Conservation (phyloP, 2,888 invertebrate genomes). For the Eupithecia tripunctaria region DNA sequence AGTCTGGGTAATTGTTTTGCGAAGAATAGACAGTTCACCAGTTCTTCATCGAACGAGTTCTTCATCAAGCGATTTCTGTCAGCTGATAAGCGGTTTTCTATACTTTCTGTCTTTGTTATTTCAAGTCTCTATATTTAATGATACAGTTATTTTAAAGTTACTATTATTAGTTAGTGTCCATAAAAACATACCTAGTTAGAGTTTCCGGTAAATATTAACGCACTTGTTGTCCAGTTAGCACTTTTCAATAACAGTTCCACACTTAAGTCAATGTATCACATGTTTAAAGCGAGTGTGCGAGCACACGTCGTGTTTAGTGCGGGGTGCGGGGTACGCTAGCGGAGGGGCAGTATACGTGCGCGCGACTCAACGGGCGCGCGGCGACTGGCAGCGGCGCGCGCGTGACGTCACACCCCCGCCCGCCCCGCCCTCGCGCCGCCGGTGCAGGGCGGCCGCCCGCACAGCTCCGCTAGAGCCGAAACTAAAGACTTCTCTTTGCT, state of each 20-base stretch:
- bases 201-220: background rate
- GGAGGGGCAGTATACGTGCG: background rate
- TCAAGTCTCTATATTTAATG: background rate
- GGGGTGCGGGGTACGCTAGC: background rate
- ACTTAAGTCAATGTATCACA: background rate
- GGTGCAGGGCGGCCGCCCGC: background rate
- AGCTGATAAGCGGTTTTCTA: background rate
- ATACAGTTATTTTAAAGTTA: background rate
- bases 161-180: background rate
- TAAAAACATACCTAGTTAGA: background rate
- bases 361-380: constrained; percentile 3
- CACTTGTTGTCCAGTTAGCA: constrained; percentile 3
- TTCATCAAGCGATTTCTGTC: no score
- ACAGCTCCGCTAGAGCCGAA: background rate
- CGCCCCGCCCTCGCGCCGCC: constrained; percentile 2
- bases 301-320: background rate
- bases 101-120: background rate
- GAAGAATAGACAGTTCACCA: no score
- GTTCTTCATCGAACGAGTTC: no score
- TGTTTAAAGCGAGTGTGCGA: background rate
- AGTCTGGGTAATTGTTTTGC: no score
- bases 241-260: background rate
- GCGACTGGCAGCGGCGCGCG: constrained; percentile 10
- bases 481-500: constrained; percentile 1
- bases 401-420: constrained; percentile 5